Conservation (phyloP, 2,888 invertebrate genomes). For the Drosophila stalkeri region DNA sequence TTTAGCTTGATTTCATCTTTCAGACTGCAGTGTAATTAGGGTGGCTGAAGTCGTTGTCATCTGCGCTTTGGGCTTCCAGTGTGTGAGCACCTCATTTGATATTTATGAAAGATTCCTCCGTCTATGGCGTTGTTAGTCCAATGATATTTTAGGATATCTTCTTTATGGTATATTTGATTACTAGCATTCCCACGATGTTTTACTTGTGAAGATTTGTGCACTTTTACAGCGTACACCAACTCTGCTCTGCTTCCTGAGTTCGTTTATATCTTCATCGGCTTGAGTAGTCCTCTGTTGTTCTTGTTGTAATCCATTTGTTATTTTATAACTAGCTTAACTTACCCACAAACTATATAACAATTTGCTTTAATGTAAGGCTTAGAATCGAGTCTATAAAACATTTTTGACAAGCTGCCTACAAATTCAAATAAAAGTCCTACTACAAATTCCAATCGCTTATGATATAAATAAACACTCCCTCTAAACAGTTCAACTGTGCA, state of each 20-base stretch:
- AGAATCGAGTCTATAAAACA: background rate
- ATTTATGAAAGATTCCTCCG: background rate
- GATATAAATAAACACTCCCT: background rate
- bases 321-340: conserved; percentile 45
- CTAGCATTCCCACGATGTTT: background rate
- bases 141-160: conserved; percentile 20
- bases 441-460: conserved; percentile 2
- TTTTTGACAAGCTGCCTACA: conserved; percentile 7
- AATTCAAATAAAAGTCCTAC: background rate
- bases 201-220: background rate
- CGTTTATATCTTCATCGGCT: conserved; percentile 6
- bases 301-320: conserved; percentile 24
- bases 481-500: conserved; percentile 46
- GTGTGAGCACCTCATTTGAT: background rate
- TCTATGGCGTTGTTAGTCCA: conserved; percentile 1
- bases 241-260: conserved; percentile 4
- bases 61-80: background rate
- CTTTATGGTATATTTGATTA: background rate
- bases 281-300: conserved; percentile 9
- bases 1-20: background rate
- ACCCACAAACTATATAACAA: conserved; percentile 32
- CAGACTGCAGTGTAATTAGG: background rate
- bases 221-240: background rate
- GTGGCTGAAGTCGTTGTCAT: background rate
- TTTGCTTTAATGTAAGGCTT: conserved; percentile 6